Conservation (phyloP, 2,797 vertebrate species). For the Spatula versicolor region DNA sequence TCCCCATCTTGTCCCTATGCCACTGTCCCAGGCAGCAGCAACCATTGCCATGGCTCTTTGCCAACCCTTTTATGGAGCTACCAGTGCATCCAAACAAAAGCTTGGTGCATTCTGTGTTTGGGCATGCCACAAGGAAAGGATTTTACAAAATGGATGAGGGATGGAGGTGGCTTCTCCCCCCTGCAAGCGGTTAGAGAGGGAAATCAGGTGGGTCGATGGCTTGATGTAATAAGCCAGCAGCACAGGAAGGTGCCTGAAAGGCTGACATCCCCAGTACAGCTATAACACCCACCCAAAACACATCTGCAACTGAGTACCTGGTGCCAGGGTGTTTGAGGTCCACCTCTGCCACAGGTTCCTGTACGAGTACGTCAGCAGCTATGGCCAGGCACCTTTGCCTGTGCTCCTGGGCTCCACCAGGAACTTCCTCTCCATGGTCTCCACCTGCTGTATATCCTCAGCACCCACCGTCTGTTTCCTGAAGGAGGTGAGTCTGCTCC, state of each 20-base stretch:
- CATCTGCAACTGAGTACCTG: accelerated
- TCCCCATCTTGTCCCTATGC: accelerated
- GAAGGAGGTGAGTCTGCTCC: constrained; percentile 74
- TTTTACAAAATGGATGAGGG: not conserved
- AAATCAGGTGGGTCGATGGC: accelerated
- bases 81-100: not conserved
- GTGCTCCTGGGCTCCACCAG: constrained; percentile 75
- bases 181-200: not conserved
- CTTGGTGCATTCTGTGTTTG: accelerated
- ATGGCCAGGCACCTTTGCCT: constrained; percentile 77
- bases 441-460: constrained; percentile 77
- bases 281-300: accelerated
- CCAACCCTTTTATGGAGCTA: not conserved
- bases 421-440: constrained; percentile 80
- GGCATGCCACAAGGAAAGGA: not conserved
- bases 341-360: constrained; percentile 64
- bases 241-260: accelerated
- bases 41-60: not conserved
- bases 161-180: not conserved
- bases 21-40: not conserved
- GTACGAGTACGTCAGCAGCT: constrained; percentile 79
- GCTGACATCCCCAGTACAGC: accelerated
- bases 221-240: not conserved
- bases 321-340: accelerated
- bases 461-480: constrained; percentile 73